These are phyloP conservation scores for Drosophila repletoides DNA, from an alignment of 1,140 invertebrate species.

Conservation along the genomic window DNA sequence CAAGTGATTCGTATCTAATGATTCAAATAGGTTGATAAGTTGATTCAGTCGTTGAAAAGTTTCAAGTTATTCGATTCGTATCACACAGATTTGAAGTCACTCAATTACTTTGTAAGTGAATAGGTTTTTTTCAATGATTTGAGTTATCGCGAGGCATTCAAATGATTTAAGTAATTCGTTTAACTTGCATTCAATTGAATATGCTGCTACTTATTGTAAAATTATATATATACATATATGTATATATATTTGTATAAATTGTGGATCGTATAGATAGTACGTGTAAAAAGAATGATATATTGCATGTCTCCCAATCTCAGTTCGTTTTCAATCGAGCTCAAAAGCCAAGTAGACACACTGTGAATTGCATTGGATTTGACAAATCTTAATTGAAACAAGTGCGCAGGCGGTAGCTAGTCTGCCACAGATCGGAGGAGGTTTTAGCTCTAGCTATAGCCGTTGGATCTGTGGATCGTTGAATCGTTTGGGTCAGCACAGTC, in stretches of 20 bases:
- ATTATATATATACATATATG: background rate
- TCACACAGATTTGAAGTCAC: too few relatives aligned
- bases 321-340: conserved; percentile 36
- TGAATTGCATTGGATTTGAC: conserved; percentile 69
- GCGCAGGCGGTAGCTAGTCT: conserved; percentile 30
- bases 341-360: conserved; percentile 26
- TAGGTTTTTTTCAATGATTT: too few relatives aligned
- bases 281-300: conserved; percentile 24
- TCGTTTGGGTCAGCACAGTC: conserved; percentile 27
- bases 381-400: conserved; percentile 79
- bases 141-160: background rate
- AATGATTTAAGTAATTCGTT: conserved; percentile 3
- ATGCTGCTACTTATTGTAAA: too few relatives aligned
- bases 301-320: conserved; percentile 42
- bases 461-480: conserved; percentile 11
- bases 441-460: conserved; percentile 11
- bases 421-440: conserved; percentile 7
- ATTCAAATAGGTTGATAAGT: too few relatives aligned
- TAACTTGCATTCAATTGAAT: background rate
- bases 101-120: too few relatives aligned
- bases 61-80: too few relatives aligned
- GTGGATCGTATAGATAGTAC: conserved; percentile 1
- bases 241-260: background rate
- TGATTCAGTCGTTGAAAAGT: too few relatives aligned
- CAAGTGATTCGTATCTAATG: too few relatives aligned